phyloP scores from a whole-genome alignment of 2,888 invertebrate genomes.

The Tridacna gigas region DNA sequence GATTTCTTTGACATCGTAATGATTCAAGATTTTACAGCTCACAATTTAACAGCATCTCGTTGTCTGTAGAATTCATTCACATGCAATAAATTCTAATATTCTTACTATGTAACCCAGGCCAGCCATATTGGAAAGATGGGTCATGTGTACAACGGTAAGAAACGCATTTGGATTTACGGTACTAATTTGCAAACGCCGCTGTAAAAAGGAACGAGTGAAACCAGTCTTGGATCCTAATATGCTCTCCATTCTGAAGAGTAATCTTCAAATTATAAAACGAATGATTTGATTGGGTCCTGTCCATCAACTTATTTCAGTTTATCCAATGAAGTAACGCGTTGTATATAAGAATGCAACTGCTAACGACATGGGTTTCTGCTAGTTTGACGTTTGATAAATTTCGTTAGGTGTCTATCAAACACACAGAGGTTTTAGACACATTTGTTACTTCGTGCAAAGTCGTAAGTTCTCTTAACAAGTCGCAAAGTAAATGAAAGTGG shows the following conservation, averaged over 20 bases:
- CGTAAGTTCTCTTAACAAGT: too few relatives aligned
- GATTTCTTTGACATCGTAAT: constrained; percentile 40
- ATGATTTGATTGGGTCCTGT: background rate
- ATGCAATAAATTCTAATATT: background rate
- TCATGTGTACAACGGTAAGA: background rate
- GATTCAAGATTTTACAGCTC: background rate
- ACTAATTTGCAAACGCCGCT: background rate
- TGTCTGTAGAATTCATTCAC: background rate
- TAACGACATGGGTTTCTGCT: too few relatives aligned
- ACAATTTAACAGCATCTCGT: background rate
- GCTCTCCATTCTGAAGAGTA: background rate
- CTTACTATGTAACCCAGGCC: background rate
- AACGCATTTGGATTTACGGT: background rate
- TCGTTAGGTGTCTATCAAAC: too few relatives aligned
- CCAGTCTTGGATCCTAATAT: background rate
- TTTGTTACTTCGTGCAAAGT: too few relatives aligned
- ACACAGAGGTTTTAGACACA: too few relatives aligned
- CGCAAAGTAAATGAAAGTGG: too few relatives aligned
- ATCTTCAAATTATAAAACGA: background rate
- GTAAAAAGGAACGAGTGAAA: background rate
- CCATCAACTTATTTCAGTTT: background rate
- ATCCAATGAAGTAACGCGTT: background rate
- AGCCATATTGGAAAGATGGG: background rate
- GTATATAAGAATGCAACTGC: background rate
- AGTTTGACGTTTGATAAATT: too few relatives aligned